Percentiles rank a stretch among this genome's conserved stretches.
Conservation (phyloP, 2,797 vertebrate species). For the Pseudomugil tenellus region DNA sequence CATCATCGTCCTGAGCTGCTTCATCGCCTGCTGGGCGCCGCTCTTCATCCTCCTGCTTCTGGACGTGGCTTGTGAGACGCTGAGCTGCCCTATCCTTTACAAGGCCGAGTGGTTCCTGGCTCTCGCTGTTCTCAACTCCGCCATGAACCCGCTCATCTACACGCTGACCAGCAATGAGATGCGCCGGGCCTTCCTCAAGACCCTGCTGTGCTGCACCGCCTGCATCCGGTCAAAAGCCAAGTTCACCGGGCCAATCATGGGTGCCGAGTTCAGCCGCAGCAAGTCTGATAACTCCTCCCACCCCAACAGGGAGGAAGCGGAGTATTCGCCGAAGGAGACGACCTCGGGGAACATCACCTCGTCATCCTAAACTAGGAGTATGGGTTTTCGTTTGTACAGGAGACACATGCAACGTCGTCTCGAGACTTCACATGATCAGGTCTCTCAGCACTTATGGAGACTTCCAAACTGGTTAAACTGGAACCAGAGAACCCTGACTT, state of each 20-base stretch:
- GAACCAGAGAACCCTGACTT: slow-evolving; percentile 25
- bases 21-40: slow-evolving; percentile 96
- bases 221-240: slow-evolving; percentile 82
- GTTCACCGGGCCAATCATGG: slow-evolving; percentile 88
- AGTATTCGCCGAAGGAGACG: slow-evolving; percentile 87
- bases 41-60: slow-evolving; percentile 94
- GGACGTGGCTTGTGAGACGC: slow-evolving; percentile 92
- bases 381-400: slow-evolving; percentile 40
- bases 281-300: slow-evolving; percentile 97
- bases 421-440: slow-evolving; percentile 8
- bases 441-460: slow-evolving; percentile 40
- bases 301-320: slow-evolving; percentile 91
- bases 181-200: slow-evolving; percentile 93
- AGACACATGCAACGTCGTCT: background rate
- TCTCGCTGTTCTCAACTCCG: slow-evolving; percentile 95
- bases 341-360: slow-evolving; percentile 84
- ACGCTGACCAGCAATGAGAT: slow-evolving; percentile 98
- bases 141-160: slow-evolving; percentile 97
- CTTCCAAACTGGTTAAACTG: slow-evolving; percentile 23
- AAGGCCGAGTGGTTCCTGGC: slow-evolving; percentile 96
- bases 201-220: slow-evolving; percentile 89
- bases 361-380: slow-evolving; percentile 62
- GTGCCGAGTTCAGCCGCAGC: slow-evolving; percentile 95
- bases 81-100: slow-evolving; percentile 88
- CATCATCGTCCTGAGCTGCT: slow-evolving; percentile 95